Base-by-base conservation (phyloP, 1,140 invertebrate genomes). In the Hypsibius dujardini region DNA sequence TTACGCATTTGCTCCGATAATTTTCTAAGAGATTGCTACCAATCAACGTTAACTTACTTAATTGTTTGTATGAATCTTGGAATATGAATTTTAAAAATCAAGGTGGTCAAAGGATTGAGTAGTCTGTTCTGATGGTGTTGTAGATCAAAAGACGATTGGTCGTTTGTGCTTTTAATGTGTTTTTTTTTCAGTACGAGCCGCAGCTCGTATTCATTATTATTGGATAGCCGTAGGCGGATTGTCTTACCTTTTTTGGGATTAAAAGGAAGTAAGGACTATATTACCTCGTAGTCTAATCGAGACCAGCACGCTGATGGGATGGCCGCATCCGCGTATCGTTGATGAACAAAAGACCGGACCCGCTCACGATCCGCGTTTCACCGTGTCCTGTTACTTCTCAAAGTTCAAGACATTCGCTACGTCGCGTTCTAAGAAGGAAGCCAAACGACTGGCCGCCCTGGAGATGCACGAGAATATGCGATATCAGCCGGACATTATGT, bases 401-500 rank as follows among this genome's bases (percentile, higher is more conserved):
- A 67, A 67, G 62, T 67, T 67, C 62, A 67, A 67, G 42, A 67
- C 62, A 3, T 67, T 67, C 42, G 62, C 62, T 42, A 67, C 62
- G 12, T 67, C 62, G 12, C 12, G 42, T 7, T 67, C 62, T 7
- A 67, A 67, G 42, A 67, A 67, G 62, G 62, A 67, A 12, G 62
- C 62, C 62, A 67, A 67, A 67, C 12, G 62, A 7, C 42, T 67
- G 62, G 62, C 62, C 3, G 62, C 62, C 3, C 12, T 42, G 12
- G 62, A 67, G 12, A 67, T 67, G 62, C 62, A 67, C 62, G 62
- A 67, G 42, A 67, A 67, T 3, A 67, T 67, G 62, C 62, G 62
- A 15, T 67, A 67, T 42, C 62, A 67, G 62, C 42, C 62, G 12
- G 62, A 67, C 12, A 67, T 67, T 42, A 67, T 67, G 62, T 67